These are phyloP conservation scores for Actias luna DNA, from an alignment of 2,888 invertebrate genomes.

Conservation along the genomic window DNA sequence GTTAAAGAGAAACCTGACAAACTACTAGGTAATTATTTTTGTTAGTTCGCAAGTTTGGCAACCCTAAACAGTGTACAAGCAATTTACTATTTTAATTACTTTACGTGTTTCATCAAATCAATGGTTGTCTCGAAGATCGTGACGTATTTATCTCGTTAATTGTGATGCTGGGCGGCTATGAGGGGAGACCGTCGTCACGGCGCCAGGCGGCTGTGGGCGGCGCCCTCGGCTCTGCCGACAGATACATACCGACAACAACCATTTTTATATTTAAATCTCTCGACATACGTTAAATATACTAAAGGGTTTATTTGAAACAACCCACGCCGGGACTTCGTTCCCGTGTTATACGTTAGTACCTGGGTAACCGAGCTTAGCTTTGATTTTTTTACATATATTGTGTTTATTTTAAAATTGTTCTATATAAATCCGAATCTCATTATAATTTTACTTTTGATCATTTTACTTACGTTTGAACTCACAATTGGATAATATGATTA, in stretches of 20 bases:
- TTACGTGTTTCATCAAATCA: background rate
- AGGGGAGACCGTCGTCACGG: background rate
- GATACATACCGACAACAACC: background rate
- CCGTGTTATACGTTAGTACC: no score
- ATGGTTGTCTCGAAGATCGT: background rate
- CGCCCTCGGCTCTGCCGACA: background rate
- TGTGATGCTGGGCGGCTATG: background rate
- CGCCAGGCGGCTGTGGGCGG: background rate
- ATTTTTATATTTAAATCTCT: background rate
- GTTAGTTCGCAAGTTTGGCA: background rate
- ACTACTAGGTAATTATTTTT: no score
- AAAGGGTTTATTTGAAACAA: background rate
- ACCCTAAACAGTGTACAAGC: no score
- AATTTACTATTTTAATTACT: background rate
- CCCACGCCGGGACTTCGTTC: no score
- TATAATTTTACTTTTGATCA: no score
- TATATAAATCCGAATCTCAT: no score
- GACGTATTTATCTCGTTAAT: slow-evolving; percentile 1
- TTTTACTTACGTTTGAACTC: no score
- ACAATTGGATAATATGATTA: no score
- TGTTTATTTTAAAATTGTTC: no score
- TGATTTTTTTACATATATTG: no score
- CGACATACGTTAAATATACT: background rate
- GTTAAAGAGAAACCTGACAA: no score
- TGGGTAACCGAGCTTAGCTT: no score